A percentile compares a stretch with the other conserved stretches of the same genome.
These are phyloP conservation scores for Saccostrea glomerata DNA, from an alignment of 1,140 invertebrate genomes.

Conservation along the genomic window DNA sequence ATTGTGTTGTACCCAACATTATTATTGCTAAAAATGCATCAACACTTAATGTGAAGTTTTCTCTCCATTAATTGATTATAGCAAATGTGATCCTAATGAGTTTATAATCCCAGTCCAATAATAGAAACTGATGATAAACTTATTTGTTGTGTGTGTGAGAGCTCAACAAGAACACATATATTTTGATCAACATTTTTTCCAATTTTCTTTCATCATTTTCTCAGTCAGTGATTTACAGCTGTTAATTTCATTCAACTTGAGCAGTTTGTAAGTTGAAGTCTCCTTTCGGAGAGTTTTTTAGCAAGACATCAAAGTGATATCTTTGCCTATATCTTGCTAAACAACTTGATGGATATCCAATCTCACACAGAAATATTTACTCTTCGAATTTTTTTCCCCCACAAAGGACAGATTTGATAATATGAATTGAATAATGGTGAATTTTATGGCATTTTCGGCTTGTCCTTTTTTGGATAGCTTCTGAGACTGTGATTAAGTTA, in stretches of 20 bases:
- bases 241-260: conserved; percentile 15
- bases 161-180: neutral
- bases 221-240: neutral
- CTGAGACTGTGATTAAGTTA: neutral
- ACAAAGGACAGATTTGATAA: neutral
- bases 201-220: conserved; percentile 8
- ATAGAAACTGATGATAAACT: neutral
- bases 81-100: neutral
- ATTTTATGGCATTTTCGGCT: conserved; percentile 5
- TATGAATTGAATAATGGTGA: conserved; percentile 4
- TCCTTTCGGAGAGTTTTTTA: neutral
- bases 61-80: neutral
- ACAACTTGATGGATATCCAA: conserved; percentile 17
- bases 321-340: conserved; percentile 6
- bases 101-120: neutral
- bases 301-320: conserved; percentile 26
- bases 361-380: conserved; percentile 21
- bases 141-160: conserved; percentile 2
- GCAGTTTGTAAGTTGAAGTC: conserved; percentile 6
- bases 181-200: neutral
- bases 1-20: neutral
- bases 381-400: neutral
- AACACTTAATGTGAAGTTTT: too few species aligned
- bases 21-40: too few species aligned
- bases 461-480: neutral